Evolutionary conservation across 1,140 invertebrate species (phyloP).

Genomic region (Drusus annulatus): DNA sequence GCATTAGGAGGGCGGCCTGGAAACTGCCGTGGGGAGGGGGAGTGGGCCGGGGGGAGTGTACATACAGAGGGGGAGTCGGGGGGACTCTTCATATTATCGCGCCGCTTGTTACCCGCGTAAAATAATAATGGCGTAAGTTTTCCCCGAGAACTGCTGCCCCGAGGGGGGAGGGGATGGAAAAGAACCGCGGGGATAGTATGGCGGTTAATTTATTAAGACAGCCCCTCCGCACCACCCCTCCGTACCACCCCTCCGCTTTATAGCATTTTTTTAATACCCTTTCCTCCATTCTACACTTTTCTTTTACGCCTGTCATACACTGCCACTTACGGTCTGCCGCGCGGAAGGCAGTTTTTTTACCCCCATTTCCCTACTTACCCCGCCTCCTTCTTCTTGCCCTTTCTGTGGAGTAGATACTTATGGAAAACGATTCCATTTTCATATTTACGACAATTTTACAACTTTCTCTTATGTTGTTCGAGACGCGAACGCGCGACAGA

Average conservation of each 20-base stretch:
- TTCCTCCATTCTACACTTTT: constrained; percentile 58
- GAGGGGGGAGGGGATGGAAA: constrained; percentile 12
- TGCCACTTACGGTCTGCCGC: constrained; percentile 55
- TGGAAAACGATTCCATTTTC: constrained; percentile 59
- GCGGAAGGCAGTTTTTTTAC: constrained; percentile 44
- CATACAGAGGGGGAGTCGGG: constrained; percentile 4
- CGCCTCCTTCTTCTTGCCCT: background rate
- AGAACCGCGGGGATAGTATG: constrained; percentile 44
- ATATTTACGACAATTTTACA: constrained; percentile 60
- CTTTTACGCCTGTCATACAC: constrained; percentile 59
- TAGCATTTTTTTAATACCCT: constrained; percentile 57
- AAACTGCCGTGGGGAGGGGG: background rate
- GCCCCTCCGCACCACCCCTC: constrained; percentile 44
- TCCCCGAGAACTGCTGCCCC: constrained; percentile 50
- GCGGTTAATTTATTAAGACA: constrained; percentile 59
- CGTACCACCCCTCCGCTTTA: constrained; percentile 45
- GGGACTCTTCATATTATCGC: constrained; percentile 69
- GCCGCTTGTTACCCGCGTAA: constrained; percentile 73
- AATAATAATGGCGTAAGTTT: constrained; percentile 74
- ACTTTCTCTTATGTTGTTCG: constrained; percentile 50
- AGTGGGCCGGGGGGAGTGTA: background rate
- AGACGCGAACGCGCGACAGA: constrained; percentile 54
- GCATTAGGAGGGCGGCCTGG: constrained; percentile 38
- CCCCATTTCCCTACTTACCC: constrained; percentile 11
- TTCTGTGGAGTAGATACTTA: constrained; percentile 26